Evolutionary conservation across 2,797 vertebrate genomes (phyloP).

Genomic region (Brachyalestes nurse): DNA sequence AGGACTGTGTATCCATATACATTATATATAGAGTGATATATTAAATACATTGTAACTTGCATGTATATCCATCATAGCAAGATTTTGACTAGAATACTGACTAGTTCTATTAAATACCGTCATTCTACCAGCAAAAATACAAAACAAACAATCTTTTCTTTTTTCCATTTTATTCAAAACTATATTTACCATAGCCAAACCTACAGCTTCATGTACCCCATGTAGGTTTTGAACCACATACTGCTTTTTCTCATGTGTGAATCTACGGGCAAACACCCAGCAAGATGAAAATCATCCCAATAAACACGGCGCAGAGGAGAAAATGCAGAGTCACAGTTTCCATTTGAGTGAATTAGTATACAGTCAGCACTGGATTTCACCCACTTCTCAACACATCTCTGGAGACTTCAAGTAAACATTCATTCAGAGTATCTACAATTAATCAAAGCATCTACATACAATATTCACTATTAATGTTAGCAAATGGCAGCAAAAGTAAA

Average conservation of each 20-base stretch:
- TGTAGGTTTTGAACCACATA: constrained; percentile 32
- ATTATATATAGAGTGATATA: too few relatives aligned
- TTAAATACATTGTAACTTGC: too few relatives aligned
- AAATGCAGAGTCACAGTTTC: constrained; percentile 56
- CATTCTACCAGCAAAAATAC: background rate
- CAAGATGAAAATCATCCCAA: constrained; percentile 25
- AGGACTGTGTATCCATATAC: too few relatives aligned
- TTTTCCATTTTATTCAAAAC: constrained; percentile 65
- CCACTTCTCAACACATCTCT: constrained; percentile 33
- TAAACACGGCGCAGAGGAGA: constrained; percentile 38
- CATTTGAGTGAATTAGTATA: constrained; percentile 52
- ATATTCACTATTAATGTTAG: constrained; percentile 54
- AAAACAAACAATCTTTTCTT: constrained; percentile 6
- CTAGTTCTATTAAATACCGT: background rate
- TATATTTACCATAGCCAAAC: constrained; percentile 62
- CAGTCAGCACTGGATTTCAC: constrained; percentile 28
- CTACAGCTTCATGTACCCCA: constrained; percentile 47
- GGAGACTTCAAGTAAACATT: constrained; percentile 51
- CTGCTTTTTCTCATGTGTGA: constrained; percentile 16
- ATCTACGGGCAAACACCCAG: constrained; percentile 42
- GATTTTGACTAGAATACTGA: too few relatives aligned
- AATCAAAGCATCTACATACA: constrained; percentile 54
- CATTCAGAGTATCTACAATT: constrained; percentile 52
- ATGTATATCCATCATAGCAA: too few relatives aligned
- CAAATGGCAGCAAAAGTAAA: constrained; percentile 31